Conservation (phyloP, 2,113 vertebrate genomes). For the Chrysemys picta region DNA sequence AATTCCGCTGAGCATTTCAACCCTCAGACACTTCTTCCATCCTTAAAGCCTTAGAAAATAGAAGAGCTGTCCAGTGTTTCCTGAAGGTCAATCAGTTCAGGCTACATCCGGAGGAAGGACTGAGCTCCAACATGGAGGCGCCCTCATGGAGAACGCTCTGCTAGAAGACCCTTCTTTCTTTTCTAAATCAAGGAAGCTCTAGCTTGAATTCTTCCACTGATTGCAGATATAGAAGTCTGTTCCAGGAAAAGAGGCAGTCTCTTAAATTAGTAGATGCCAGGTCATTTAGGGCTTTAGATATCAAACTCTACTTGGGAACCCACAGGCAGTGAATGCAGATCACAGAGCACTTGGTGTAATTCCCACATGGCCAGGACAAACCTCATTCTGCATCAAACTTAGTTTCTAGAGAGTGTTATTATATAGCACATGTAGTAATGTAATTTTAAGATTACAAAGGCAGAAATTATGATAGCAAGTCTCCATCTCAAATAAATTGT, state of each 20-base stretch:
- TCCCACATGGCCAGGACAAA: not conserved
- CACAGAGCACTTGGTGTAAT: not conserved
- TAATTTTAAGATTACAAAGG: not conserved
- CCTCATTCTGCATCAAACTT: not conserved
- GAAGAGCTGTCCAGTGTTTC: not conserved
- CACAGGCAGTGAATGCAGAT: not conserved
- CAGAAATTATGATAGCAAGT: not conserved
- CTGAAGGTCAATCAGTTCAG: not conserved
- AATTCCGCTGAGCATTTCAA: not conserved
- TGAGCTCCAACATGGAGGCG: not conserved
- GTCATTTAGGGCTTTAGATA: not conserved
- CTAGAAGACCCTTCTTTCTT: not conserved
- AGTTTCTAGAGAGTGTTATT: not conserved
- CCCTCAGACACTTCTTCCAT: not conserved
- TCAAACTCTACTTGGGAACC: not conserved
- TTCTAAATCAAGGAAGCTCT: not conserved
- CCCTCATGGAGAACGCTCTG: not conserved
- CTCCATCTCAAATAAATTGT: not conserved
- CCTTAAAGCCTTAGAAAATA: not conserved
- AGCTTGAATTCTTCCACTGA: not conserved
- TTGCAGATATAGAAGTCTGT: not conserved
- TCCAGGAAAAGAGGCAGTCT: not conserved
- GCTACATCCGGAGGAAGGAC: not conserved
- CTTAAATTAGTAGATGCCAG: not conserved
- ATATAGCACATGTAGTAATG: not conserved